Base-by-base conservation (phyloP, 2,113 vertebrate genomes). In the Montifringilla adamsi region DNA sequence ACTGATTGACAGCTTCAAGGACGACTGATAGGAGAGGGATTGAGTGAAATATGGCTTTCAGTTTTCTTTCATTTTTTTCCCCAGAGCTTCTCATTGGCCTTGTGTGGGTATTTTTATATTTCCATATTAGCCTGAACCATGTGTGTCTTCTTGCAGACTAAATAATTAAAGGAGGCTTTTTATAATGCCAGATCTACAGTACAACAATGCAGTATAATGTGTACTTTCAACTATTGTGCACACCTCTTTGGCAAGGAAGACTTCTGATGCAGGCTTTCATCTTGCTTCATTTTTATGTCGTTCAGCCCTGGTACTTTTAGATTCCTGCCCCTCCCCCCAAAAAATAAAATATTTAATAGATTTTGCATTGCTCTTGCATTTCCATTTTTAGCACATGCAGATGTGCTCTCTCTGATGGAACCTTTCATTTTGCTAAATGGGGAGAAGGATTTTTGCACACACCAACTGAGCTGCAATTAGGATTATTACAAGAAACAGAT, bases 241-340 rank as follows among this genome's bases (percentile, higher is more conserved):
- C 94, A 93, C 86, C 87, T 95, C 95, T 95, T 96, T 97, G 90
- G 77, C 83, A 95, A 94, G 60, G 77, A 96, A 97, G 94, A 95
- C 93, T 96, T 97, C 84, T 92, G 85, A 84, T 75, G 69, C 70
- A 92, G 75, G 78, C 87, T 96, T 95, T 97, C 73, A 93, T 95
- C 82, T 94, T 90, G 8, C 60, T 79, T 79, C 49, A 64, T 91
- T 96, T 96, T 94, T 86, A 84, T 46, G 31, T 95, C 74, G 81
- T 91, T 95, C 87, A 89, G 69, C 56, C 89, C 89, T 93, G 90
- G 78, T 24, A 56, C 53, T 97, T 96, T 84, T 85, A 58, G 53
- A 95, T 93, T 95, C 49, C 39, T 63, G 27, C 35, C 28, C 58
- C 22, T 39, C 52, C 50, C 23, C 18, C 27, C 30, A 14, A 31